Evolutionary conservation across 2,113 vertebrate genomes (phyloP).

Genomic region (Syngnathoides biaculeatus): DNA sequence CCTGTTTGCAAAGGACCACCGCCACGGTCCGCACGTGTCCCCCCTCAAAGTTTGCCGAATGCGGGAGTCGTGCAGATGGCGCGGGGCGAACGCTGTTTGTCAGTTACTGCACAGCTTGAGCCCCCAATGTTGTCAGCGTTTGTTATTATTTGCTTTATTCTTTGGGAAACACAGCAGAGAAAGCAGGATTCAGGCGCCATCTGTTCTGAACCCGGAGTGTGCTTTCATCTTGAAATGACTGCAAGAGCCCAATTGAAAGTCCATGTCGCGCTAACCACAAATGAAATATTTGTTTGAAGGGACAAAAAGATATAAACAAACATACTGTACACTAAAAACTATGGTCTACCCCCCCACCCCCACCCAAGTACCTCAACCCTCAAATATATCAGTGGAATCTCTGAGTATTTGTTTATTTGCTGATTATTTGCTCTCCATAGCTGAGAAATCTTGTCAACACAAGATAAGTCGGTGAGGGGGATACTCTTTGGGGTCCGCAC

Average conservation of each 20-base stretch:
- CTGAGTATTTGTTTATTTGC: too few relatives aligned
- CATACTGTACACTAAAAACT: too few relatives aligned
- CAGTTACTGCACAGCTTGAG: conserved; percentile 38
- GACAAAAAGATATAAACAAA: too few relatives aligned
- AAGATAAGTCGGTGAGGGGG: not conserved
- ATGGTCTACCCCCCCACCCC: too few relatives aligned
- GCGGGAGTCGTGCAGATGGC: conserved; percentile 31
- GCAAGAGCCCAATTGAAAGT: too few relatives aligned
- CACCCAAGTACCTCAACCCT: too few relatives aligned
- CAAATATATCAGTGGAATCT: too few relatives aligned
- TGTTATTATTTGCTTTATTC: conserved; percentile 5
- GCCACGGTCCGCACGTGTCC: conserved; percentile 20
- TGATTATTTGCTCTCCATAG: too few relatives aligned
- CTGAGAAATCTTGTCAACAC: too few relatives aligned
- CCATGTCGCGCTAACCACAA: too few relatives aligned
- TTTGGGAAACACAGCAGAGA: conserved; percentile 10
- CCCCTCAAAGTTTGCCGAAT: conserved; percentile 18
- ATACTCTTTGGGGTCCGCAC: not conserved
- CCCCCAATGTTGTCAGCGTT: conserved; percentile 4
- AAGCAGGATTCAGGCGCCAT: conserved; percentile 14
- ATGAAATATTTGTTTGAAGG: too few relatives aligned
- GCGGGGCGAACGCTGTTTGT: conserved; percentile 17
- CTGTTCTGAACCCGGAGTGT: conserved; percentile 9
- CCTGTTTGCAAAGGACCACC: conserved; percentile 29
- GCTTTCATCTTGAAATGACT: too few relatives aligned